Evolutionary conservation across 2,888 invertebrate genomes (phyloP), one percentile per base, ranked within the genome.

Genomic region (Exocentrus adspersus): DNA sequence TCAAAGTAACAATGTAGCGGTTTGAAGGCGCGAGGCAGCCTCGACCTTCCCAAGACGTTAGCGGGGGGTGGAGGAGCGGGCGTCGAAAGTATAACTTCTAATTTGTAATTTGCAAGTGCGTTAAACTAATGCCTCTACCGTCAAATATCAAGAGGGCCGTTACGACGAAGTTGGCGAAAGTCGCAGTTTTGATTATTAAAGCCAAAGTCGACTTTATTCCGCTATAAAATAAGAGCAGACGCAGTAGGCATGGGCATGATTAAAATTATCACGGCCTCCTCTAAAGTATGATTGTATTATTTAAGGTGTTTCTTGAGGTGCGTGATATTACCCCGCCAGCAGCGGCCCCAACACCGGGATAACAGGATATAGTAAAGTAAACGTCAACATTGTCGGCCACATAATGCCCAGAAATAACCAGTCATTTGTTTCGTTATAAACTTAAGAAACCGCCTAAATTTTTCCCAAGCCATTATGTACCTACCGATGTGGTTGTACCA

Each of bases 71-170:
- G 28, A 30, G 28, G 10, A 37, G 46, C 10, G 75, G 75, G 78
- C 74, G 79, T 75, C 75, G 78, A 80, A 80, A 79, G 77, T 81
- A 80, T 80, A 81, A 81, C 80, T 80, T 80, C 80, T 81, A 79
- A 80, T 80, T 81, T 79, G 79, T 79, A 80, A 80, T 80, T 80
- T 80, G 77, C 79, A 76, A 79, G 80, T 81, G 80, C 81, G 79
- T 80, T 79, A 67, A 79, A 79, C 77, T 79, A 79, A 78, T 77
- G 79, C 78, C 78, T 79, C 77, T 75, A 77, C 75, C 75, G 75
- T 75, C 76, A 76, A 77, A 75, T 79, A 76, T 77, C 79, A 77
- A 74, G 81, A 79, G 80, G 75, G 79, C 78, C 78, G 79, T 80
- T 79, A 78, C 73, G 79, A 71, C 77, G 78, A 80, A 80, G 76